Base-by-base conservation (phyloP, 2,797 vertebrate species). In the Sebastes paucispinis region DNA sequence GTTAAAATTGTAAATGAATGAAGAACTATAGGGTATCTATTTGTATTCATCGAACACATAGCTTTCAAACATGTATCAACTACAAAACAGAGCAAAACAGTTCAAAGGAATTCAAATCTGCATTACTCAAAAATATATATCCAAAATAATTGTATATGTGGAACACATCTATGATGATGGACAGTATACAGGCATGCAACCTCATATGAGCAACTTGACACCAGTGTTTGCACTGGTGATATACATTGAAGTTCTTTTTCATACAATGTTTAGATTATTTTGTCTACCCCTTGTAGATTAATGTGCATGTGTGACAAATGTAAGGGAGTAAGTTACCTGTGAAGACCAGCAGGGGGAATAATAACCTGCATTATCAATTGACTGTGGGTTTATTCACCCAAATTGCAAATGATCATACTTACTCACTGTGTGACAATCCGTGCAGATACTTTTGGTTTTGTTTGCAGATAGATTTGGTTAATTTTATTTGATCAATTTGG, bases 261-360 rank as follows among this genome's bases (percentile, higher is more conserved):
- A 39, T 54, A 7, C 8, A 12, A 3, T 27, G 34, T 27, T 18
- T 4, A 12, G 1, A 57, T 7, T 22, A 12, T 65, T 54, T 39
- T 60, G n/a, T 70, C 22, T 18, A 1, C 6, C 34, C 4, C 4
- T 32, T 57, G 3, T 18, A 43, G 14, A 47, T 31, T 1, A 9
- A 58, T 6, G 8, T 1, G 1, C 25, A 58, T 6, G 8, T 1
- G 0, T 25, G 5, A 4, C 7, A 20, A 27, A 29, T 55, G 3
- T 69, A 24, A 25, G 10, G 8, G 6, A 64, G 20, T 22, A 6
- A 20, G 1, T 55, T 32, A 31, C 57, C 3, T 3, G 1, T 57
- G 1, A 47, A 2, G 16, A 54, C 77, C 89, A 89, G 47, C 73
- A 91, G 86, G 50, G 66, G 82, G 81, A 69, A 59, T 0, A 9